Evolutionary conservation across 2,888 invertebrate genomes (phyloP), one percentile per base, ranked within the genome.

Genomic region (Torymus tubicola): DNA sequence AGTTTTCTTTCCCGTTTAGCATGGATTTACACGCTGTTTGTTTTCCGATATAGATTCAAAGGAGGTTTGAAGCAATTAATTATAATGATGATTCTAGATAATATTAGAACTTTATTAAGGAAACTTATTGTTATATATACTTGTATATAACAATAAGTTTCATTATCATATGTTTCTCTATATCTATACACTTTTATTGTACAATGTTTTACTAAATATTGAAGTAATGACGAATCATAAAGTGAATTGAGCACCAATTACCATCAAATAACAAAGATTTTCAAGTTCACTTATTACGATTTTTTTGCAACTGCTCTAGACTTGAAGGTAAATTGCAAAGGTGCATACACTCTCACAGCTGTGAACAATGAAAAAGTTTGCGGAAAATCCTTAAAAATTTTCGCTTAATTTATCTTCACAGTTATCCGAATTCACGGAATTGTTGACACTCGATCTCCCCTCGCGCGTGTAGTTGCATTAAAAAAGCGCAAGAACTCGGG

Each of bases 401-500:
- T 50, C 53, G 71, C 24, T 65, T 75, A 71, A 80, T 80, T 71
- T 80, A 75, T 52, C 60, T 75, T 65, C 24, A 80, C 80, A 80
- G 80, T 80, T 75, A 80, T 58, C 60, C 75, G 73, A 75, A 80
- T 80, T 80, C 80, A 75, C 24, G 67, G 80, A 80, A 80, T 71
- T 67, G 75, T 80, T 80, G 80, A 75, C 80, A 80, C 74, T 80
- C 70, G 75, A 63, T 70, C 58, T 53, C 52, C 52, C 16, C 12
- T 12, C 4, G 0, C 8, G 24, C n/a, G n/a, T n/a, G n/a, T n/a
- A n/a, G n/a, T 12, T 21, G 58, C 53, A 53, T 8, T 42, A 31
- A 72, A 70, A 77, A 52, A 71, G 50, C 12, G 78, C 53, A 71
- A 78, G 63, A 70, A 71, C 61, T 71, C 18, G 75, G 78, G 68